Base-by-base conservation (phyloP, 2,797 vertebrate genomes). In the Megalops cyprinoides region DNA sequence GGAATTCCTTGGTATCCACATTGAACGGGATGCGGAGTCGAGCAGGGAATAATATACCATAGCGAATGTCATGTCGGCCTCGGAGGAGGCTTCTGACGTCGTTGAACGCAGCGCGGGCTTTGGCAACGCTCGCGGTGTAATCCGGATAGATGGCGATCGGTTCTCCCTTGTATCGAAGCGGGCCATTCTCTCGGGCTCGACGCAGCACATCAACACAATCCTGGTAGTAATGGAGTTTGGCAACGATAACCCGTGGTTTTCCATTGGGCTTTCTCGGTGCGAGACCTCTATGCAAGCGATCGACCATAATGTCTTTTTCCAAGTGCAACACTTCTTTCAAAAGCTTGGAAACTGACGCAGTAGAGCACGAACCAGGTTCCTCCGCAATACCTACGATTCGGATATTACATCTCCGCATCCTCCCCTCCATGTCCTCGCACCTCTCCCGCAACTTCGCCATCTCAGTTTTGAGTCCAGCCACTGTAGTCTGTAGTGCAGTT, bases 301-400 rank as follows among this genome's bases (percentile, higher is more conserved):
- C 76, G 10, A 83, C 5, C 44, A 79, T 37, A 39, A 58, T 6
- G 4, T 80, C 78, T 58, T 60, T 85, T 53, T 77, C 84, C 49
- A 82, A 56, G n/a, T n/a, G n/a, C n/a, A n/a, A n/a, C n/a, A n/a
- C n/a, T n/a, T n/a, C n/a, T n/a, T n/a, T n/a, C n/a, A n/a, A n/a
- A n/a, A n/a, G n/a, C n/a, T n/a, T n/a, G n/a, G n/a, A n/a, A n/a
- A n/a, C n/a, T n/a, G n/a, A 78, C 12, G 76, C 37, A 44, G 39
- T 65, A 20, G 69, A 78, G 28, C 79, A 67, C 0, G 48, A 81
- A 23, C 75, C 49, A 23, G 15, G 12, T 0, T 39, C 71, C n/a
- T 84, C 80, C 18, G 74, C 49, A 25, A 84, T 78, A 49, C 28
- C 67, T 28, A 84, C 42, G 14, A 84, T 84, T 23, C 81, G 44